Percentiles rank a stretch among this genome's conserved stretches.
phyloP scores from a whole-genome alignment of 2,888 invertebrate genomes.

The Hyles lineata region DNA sequence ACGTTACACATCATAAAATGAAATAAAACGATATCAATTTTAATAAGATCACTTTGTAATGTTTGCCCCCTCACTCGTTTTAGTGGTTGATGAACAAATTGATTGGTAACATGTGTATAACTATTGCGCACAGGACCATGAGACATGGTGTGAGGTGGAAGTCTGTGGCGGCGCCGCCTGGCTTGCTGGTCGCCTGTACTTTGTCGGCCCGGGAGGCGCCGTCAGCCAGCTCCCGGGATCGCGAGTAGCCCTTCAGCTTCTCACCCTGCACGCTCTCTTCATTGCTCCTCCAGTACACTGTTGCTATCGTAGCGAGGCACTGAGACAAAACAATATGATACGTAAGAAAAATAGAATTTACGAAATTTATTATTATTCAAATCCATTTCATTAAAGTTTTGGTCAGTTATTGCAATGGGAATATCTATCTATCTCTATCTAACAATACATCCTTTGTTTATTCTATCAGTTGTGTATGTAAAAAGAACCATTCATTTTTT shows the following conservation, averaged over 20 bases:
- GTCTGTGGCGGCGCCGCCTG: conserved; percentile 54
- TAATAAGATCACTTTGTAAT: conserved; percentile 3
- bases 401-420: not conserved
- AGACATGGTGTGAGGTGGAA: conserved; percentile 44
- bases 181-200: conserved; percentile 87
- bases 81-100: conserved; percentile 31
- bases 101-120: conserved; percentile 46
- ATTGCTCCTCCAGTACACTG: conserved; percentile 94
- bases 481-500: too few relatives aligned
- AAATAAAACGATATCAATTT: not conserved
- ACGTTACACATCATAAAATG: conserved; percentile 49
- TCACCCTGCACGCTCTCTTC: conserved; percentile 94
- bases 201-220: conserved; percentile 89
- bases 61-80: not conserved
- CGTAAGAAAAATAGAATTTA: not conserved
- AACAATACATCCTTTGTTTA: too few relatives aligned
- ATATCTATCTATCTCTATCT: too few relatives aligned
- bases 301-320: conserved; percentile 94
- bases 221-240: conserved; percentile 90
- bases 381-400: not conserved
- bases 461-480: too few relatives aligned
- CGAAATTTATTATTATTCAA: not conserved
- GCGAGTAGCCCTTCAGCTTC: conserved; percentile 90
- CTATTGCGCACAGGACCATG: conserved; percentile 45
- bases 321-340: conserved; percentile 50